These are phyloP conservation scores for Drosophila dunni DNA, from an alignment of 1,140 invertebrate genomes.

Conservation along the genomic window DNA sequence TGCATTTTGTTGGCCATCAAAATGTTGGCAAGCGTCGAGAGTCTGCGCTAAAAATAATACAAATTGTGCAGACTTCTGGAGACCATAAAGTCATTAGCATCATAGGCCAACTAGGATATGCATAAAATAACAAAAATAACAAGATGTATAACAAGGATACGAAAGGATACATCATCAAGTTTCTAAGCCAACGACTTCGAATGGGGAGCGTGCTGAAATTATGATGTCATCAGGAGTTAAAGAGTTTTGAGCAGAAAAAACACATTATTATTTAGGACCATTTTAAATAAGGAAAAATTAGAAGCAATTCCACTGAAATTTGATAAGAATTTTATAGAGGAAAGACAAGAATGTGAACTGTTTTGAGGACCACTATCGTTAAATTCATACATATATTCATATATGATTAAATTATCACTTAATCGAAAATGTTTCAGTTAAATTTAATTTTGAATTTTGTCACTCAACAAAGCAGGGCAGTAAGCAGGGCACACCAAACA, in stretches of 20 bases:
- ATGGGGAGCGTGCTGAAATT: slow-evolving; percentile 1
- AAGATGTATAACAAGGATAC: background rate
- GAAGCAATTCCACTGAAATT: no score
- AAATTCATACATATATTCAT: no score
- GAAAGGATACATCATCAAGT: slow-evolving; percentile 1
- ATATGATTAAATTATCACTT: background rate
- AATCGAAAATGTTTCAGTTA: background rate
- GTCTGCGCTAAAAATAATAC: slow-evolving; percentile 45
- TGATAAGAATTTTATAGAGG: no score
- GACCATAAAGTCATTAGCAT: slow-evolving; percentile 64
- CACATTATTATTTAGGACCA: no score
- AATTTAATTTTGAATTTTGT: background rate
- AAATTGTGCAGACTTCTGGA: slow-evolving; percentile 72
- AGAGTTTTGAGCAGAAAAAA: no score
- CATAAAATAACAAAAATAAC: background rate
- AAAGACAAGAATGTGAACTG: background rate
- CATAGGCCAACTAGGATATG: slow-evolving; percentile 34
- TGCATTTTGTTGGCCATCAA: slow-evolving; percentile 26
- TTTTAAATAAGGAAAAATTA: no score
- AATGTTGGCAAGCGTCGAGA: slow-evolving; percentile 51
- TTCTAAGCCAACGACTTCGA: slow-evolving; percentile 11
- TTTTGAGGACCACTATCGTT: no score
- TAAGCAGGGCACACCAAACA: background rate
- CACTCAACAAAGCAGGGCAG: background rate
- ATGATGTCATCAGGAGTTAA: slow-evolving; percentile 17